Evolutionary conservation across 2,888 invertebrate genomes (phyloP), one percentile per base, ranked within the genome.

Genomic region (Drosophila rubida): DNA sequence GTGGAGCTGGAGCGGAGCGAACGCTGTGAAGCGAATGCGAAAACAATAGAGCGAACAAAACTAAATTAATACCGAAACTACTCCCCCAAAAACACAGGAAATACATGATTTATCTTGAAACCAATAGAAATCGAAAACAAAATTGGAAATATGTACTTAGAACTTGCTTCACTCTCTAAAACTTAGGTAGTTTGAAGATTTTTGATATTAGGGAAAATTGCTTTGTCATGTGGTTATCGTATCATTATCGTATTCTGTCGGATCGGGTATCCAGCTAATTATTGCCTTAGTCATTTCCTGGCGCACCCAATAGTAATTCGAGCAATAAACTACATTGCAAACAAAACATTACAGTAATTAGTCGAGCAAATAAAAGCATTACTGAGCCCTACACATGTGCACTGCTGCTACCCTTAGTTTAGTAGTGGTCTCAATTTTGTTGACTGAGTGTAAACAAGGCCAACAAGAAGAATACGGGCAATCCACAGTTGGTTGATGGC

Each of bases 401-500:
- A 19, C 35, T 46, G 51, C 66, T 70, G 51, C 70, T 67, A 66
- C 64, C 75, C 75, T 60, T 48, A 48, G 50, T 4, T 11, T 32
- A n/a, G 32, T 32, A 23, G 32, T 11, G 32, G 22, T 37, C 54
- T 39, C 22, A 66, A 30, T 27, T 44, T 62, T 82, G 87, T 82
- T 86, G 78, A 83, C 53, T 55, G 41, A 58, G 66, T 57, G 64
- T 69, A 84, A 87, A 81, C 76, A 83, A 71, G 51, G 50, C 59
- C 60, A 65, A 49, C 57, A 32, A 53, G 13, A 32, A 53, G 13
- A 19, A 4, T 19, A 9, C 8, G 11, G 23, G 55, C 50, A 84
- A 78, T 80, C 84, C 76, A 84, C 84, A 84, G 87, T 84, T 84
- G 84, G 84, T 84, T 87, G 85, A 49, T 64, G 67, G 64, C 42